These are phyloP conservation scores for Strigamia maritima DNA, from an alignment of 2,888 invertebrate species.

Conservation along the genomic window DNA sequence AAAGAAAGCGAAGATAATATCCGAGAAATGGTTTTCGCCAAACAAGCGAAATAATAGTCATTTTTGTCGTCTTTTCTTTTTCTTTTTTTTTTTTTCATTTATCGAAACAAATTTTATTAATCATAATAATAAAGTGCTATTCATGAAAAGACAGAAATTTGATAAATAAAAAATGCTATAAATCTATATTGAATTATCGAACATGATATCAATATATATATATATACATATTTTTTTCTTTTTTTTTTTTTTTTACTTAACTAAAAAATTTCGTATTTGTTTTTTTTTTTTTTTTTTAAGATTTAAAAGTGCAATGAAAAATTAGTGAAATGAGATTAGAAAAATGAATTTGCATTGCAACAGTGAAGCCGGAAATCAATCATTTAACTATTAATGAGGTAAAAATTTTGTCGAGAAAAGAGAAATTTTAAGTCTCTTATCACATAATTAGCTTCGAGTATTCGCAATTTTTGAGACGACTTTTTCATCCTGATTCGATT, in stretches of 20 bases:
- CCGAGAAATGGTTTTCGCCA: conserved; percentile 64
- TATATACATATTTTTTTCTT: too few species aligned
- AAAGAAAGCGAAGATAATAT: conserved; percentile 82
- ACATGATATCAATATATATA: too few species aligned
- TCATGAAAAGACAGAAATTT: too few species aligned
- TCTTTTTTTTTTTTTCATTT: background rate
- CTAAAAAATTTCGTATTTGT: too few species aligned
- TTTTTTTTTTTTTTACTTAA: too few species aligned
- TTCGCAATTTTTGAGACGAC: background rate
- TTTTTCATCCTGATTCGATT: background rate
- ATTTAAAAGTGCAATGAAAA: too few species aligned
- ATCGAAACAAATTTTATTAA: too few species aligned
- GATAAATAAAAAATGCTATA: too few species aligned
- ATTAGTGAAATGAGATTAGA: too few species aligned
- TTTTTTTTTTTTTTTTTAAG: too few species aligned
- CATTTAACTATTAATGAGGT: background rate
- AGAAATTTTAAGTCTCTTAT: background rate
- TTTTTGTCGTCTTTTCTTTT: background rate
- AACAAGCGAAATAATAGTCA: conserved; percentile 39
- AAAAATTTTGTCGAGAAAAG: background rate
- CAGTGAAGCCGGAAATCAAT: background rate
- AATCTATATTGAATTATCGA: too few species aligned
- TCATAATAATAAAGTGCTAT: too few species aligned
- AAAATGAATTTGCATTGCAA: background rate
- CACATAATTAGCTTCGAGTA: background rate